Base-by-base conservation (phyloP, 1,140 invertebrate genomes). In the Brachionus rotundiformis region DNA sequence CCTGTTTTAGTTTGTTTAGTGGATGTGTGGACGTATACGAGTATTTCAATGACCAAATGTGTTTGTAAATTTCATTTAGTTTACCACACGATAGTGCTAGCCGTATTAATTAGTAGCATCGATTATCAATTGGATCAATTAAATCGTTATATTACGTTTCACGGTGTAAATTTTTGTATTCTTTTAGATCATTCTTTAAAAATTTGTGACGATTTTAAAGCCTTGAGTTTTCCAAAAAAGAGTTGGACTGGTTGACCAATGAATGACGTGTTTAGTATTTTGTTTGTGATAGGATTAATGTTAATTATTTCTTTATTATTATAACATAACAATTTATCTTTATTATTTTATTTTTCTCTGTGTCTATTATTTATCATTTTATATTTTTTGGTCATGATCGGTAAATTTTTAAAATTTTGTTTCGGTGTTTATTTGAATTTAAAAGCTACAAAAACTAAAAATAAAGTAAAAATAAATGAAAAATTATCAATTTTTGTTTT, bases 391-490 rank as follows among this genome's bases (percentile, higher is more conserved):
- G 10, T 36, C 16, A 19, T 8, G 16, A 36, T 33, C 10, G 36
- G 27, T 33, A 31, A 25, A 31, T 73, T 44, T 73, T 44, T 73
- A 10, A 13, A 47, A 44, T 25, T 73, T 73, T 73, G 68, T 73
- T 73, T 73, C 68, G 68, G 39, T 73, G 19, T 73, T 73, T 44
- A 44, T 44, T 73, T n/a, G 23, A 73, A 73, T 31, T 41, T n/a
- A 73, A 73, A 68, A 68, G 29, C 44, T 44, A 31, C 6, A 25
- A 25, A 73, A 29, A 41, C 11, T 73, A 73, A 73, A 73, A 44
- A 73, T 73, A 44, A 44, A 73, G 29, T 41, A 23, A 73, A 73
- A 73, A 27, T 73, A 25, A 47, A 73, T 31, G 31, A 65, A 65
- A 31, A 65, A 27, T 31, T 29, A 11, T 31, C 2, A 31, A 65